These are phyloP conservation scores for Ctenoplectra terminalis DNA, from an alignment of 1,140 invertebrate genomes.

Conservation along the genomic window DNA sequence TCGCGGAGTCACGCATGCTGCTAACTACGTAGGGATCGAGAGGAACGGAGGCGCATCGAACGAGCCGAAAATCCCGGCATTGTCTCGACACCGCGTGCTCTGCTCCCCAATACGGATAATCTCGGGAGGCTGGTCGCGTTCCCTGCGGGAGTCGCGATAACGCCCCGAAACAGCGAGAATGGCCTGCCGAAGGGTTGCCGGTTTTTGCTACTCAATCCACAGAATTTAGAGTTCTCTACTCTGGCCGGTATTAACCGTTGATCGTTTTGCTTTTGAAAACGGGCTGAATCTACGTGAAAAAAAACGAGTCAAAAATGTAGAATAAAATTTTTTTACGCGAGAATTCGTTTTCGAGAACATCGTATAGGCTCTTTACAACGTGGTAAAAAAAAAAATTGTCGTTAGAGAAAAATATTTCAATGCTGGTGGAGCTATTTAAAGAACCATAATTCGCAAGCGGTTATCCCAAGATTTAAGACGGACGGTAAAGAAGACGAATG, in stretches of 20 bases:
- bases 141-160: constrained; percentile 68
- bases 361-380: too few relatives aligned
- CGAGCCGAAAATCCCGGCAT: constrained; percentile 63
- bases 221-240: constrained; percentile 52
- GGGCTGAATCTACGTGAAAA: too few relatives aligned
- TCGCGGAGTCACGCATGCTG: constrained; percentile 24
- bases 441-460: too few relatives aligned
- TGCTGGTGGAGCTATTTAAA: too few relatives aligned
- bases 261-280: too few relatives aligned
- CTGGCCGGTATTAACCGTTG: constrained; percentile 1
- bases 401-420: too few relatives aligned
- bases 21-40: constrained; percentile 11
- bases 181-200: constrained; percentile 64
- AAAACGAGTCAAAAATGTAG: too few relatives aligned
- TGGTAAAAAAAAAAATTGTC: too few relatives aligned
- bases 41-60: constrained; percentile 32
- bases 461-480: too few relatives aligned
- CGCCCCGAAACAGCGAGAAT: constrained; percentile 57
- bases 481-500: too few relatives aligned
- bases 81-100: constrained; percentile 58
- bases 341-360: too few relatives aligned
- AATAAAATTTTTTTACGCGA: too few relatives aligned
- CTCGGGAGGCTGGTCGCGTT: constrained; percentile 47
- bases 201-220: constrained; percentile 53
- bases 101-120: constrained; percentile 58